Evolutionary conservation across 2,888 invertebrate genomes (phyloP), one percentile per base, ranked within the genome.

Genomic region (Amphipoea lucens): DNA sequence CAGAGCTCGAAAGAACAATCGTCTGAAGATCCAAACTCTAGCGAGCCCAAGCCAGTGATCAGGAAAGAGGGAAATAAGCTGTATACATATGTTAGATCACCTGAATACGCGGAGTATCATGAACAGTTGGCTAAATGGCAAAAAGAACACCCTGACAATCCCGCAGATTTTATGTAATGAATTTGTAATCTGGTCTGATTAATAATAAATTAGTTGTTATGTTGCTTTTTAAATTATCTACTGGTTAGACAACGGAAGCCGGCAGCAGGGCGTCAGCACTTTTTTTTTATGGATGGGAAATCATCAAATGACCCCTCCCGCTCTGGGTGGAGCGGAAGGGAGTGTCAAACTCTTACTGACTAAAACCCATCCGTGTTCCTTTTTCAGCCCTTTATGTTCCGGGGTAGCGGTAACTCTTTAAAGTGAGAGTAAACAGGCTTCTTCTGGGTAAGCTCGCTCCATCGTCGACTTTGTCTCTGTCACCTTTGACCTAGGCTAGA

Each of bases 51-150:
- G 29, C 81, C 81, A 69, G 45, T 62, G 54, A 65, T 78, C 1
- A 85, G 93, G 0, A 78, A 76, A 73, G 92, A 92, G 77, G 90
- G 90, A 1, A 78, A 87, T 7, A 91, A 90, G 54, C 1, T 81
- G 0, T 92, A 84, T 62, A 87, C 89, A 0, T 90, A 86, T 23
- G 78, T 89, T 1, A 83, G 85, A 4, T 88, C 85, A 0, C 76
- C 92, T 5, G 94, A 93, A 54, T 94, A 94, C 36, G 84, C 86
- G 0, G 94, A 94, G 11, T 94, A 93, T 78, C 88, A 91, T n/a
- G 83, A 84, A 17, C 42, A 83, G 7, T 14, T 81, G 51, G 85
- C 91, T 48, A 79, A 90, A 78, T 7, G 87, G 70, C 76, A 65
- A 6, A 83, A 86, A 65, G n/a, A 63, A 54, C 82, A 84, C n/a